phyloP scores from a whole-genome alignment of 2,113 vertebrate species.

The Hemicordylus capensis region DNA sequence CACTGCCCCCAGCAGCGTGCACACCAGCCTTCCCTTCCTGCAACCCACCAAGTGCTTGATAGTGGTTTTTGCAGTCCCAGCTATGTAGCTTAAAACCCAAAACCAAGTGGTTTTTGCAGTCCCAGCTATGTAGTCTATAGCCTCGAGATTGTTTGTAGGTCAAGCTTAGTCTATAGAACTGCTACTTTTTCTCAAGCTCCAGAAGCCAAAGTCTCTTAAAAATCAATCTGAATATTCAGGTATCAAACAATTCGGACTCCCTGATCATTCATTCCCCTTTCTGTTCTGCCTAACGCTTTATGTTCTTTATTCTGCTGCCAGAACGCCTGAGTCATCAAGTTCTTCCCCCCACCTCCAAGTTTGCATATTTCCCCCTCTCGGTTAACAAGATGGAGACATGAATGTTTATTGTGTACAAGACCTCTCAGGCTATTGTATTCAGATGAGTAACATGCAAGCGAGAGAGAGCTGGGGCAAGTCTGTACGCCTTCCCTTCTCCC shows the following conservation, averaged over 20 bases:
- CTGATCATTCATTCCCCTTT: constrained; percentile 14
- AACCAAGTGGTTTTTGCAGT: too few relatives aligned
- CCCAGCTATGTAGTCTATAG: too few relatives aligned
- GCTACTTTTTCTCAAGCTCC: not conserved
- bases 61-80: not conserved
- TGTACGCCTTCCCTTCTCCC: constrained; percentile 17
- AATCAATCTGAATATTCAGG: constrained; percentile 10
- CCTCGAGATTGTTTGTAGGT: not conserved
- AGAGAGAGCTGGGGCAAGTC: not conserved
- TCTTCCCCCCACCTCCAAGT: not conserved
- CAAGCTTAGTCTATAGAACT: not conserved
- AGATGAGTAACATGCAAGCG: not conserved
- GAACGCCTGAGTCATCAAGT: constrained; percentile 32
- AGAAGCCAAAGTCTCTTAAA: constrained; percentile 4
- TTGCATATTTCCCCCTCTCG: constrained; percentile 13
- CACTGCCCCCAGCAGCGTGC: too few relatives aligned
- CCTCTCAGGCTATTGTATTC: constrained; percentile 27
- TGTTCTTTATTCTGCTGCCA: constrained; percentile 54
- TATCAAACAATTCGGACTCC: not conserved
- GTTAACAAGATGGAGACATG: not conserved
- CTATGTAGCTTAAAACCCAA: not conserved
- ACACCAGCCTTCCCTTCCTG: too few relatives aligned
- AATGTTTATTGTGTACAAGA: not conserved
- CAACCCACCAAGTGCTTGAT: not conserved
- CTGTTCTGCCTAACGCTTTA: constrained; percentile 33